Evolutionary conservation across 2,797 vertebrate genomes (phyloP), one percentile per base, ranked within the genome.

Genomic region (Chaetodon trifasciatus): DNA sequence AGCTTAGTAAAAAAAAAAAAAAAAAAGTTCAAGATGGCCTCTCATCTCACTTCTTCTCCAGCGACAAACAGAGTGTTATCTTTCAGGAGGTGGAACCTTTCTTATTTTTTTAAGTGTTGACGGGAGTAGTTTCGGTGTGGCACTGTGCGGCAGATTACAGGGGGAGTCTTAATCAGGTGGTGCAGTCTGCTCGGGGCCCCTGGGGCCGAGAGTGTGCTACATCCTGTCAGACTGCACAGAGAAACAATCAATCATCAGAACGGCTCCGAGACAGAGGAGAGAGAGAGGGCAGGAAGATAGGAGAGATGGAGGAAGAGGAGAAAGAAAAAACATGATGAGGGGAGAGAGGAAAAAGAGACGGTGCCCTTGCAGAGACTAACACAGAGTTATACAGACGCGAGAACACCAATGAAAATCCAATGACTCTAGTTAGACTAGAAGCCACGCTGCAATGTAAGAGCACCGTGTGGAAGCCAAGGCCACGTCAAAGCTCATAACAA

Each of bases 161-260:
- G 85, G 92, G 93, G 95, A 93, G 95, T 96, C 97, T 96, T 97
- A 97, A 97, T 97, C 96, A 97, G 97, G 96, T 96, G 95, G 95
- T 95, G 94, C 96, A 95, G 96, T 95, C 94, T 96, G 91, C 96
- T 94, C 74, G 74, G 92, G 95, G 96, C 95, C 96, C 96, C 95
- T 91, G 96, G 96, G 97, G 96, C 96, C 93, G 91, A 94, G 90
- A 95, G 96, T 96, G 96, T 97, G 96, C 96, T 94, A 96, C 95
- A 97, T 95, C 91, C 94, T 96, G 95, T 97, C 97, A 97, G 95
- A 92, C 96, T 95, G 93, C 44, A 76, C 95, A 95, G 97, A 96
- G 96, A 97, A 97, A 97, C 97, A 98, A 98, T 99, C 97, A 96
- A 97, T 99, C 97, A 98, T 96, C 96, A 94, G 94, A 91, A 92